Base-by-base conservation (phyloP, 2,113 vertebrate genomes). In the Aleadryas rufinucha region DNA sequence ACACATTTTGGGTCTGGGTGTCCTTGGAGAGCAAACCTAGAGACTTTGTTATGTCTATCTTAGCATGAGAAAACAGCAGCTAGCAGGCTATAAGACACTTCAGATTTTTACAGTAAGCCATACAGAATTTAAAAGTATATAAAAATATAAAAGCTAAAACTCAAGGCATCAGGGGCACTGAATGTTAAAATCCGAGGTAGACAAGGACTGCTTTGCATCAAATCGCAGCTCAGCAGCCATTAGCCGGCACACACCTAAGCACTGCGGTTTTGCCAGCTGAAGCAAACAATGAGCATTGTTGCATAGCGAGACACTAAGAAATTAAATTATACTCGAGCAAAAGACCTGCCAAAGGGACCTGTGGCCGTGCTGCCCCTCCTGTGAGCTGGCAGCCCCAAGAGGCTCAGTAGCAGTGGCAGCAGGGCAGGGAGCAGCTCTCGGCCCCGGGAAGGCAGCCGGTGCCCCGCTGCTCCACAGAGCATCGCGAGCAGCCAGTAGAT, bases 401-500 rank as follows among this genome's bases (percentile, higher is more conserved):
- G 64, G 41, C 7, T 35, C 0, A 4, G 45, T 22, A 45, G 68
- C 57, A 9, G 17, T 6, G 81, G 45, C 92, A 66, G 41, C 11
- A 5, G 11, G 66, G 39, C 35, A 9, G 35, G 61, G 14, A 3
- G 16, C 53, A 15, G 16, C 39, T 24, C 30, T 11, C 16, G 4
- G 1, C 0, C 2, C 22, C 33, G 39, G 33, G 33, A 47, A 56
- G 47, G 65, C 50, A 42, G 0, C 6, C 52, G 45, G n/a, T 16
- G 47, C 27, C 61, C 27, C 1, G 31, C 37, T 8, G 79, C 3
- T 50, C 14, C 17, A 1, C 63, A 4, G 75, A 69, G 71, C 47
- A 22, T 0, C 27, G 16, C 61, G n/a, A 88, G 54, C 96, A 82
- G 81, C 96, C 96, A 86, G 96, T 7, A 97, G 97, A 81, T 94